Conservation (phyloP, 2,888 invertebrate genomes). For the Mythimna ferrago region DNA sequence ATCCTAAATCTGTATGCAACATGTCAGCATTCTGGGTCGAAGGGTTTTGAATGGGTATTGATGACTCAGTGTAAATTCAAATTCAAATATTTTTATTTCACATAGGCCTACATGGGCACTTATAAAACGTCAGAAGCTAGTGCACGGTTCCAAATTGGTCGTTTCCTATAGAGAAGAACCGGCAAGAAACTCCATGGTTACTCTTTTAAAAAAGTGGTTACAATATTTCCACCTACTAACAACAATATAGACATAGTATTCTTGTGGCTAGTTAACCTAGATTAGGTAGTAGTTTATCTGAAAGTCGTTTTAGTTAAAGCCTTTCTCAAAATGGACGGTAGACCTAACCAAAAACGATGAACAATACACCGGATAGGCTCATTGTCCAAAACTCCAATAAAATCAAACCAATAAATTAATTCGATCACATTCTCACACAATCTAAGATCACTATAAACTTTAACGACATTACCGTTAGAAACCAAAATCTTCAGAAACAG, state of each 20-base stretch:
- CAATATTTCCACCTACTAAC: too few species aligned
- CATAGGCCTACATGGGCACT: too few species aligned
- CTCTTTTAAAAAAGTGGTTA: too few species aligned
- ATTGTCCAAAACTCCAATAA: background rate
- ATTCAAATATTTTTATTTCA: too few species aligned
- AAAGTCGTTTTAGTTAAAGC: background rate
- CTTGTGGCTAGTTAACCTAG: background rate
- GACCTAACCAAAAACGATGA: background rate
- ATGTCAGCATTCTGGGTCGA: too few species aligned
- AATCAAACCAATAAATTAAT: constrained; percentile 6
- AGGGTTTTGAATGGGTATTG: too few species aligned
- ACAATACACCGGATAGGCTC: constrained; percentile 4
- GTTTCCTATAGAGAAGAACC: too few species aligned
- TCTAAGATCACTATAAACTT: constrained; percentile 25
- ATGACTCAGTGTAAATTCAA: too few species aligned
- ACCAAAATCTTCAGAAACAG: constrained; percentile 25
- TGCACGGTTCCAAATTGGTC: too few species aligned
- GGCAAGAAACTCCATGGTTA: too few species aligned
- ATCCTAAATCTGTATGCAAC: too few species aligned
- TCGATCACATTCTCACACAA: constrained; percentile 21
- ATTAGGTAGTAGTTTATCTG: background rate
- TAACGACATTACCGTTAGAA: constrained; percentile 41
- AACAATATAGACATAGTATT: background rate
- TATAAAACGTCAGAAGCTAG: too few species aligned
- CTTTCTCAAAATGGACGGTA: background rate